phyloP scores from a whole-genome alignment of 2,888 invertebrate genomes.

The Epinotia bilunana region DNA sequence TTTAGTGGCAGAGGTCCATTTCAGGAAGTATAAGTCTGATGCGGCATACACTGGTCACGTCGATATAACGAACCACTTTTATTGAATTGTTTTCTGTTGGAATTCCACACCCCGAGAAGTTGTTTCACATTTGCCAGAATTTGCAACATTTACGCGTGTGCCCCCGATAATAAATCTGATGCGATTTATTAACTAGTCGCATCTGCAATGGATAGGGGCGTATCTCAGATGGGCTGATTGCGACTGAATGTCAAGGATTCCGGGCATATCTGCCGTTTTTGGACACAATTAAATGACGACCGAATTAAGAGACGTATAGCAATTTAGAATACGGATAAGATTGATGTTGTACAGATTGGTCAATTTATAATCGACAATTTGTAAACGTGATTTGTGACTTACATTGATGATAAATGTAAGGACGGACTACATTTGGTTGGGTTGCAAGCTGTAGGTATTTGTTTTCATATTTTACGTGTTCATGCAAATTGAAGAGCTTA shows the following conservation, averaged over 20 bases:
- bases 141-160: slow-evolving; percentile 21
- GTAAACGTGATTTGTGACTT: background rate
- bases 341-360: slow-evolving; percentile 13
- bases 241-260: slow-evolving; percentile 41
- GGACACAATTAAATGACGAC: slow-evolving; percentile 25
- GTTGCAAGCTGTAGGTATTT: background rate
- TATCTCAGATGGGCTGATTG: slow-evolving; percentile 40
- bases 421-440: background rate
- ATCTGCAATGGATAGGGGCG: slow-evolving; percentile 44
- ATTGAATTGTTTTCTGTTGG: no score
- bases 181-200: slow-evolving; percentile 40
- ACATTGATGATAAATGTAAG: background rate
- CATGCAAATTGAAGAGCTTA: no score
- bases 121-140: slow-evolving; percentile 16
- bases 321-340: slow-evolving; percentile 30
- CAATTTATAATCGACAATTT: background rate
- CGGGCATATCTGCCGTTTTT: slow-evolving; percentile 27
- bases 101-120: background rate
- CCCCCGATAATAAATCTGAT: slow-evolving; percentile 36
- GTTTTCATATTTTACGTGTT: background rate
- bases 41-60: no score
- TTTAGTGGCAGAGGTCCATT: no score
- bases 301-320: background rate
- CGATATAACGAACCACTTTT: no score
- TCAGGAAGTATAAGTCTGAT: no score